Conservation (phyloP, 2,797 vertebrate genomes). For the Chlorospingus flavigularis region DNA sequence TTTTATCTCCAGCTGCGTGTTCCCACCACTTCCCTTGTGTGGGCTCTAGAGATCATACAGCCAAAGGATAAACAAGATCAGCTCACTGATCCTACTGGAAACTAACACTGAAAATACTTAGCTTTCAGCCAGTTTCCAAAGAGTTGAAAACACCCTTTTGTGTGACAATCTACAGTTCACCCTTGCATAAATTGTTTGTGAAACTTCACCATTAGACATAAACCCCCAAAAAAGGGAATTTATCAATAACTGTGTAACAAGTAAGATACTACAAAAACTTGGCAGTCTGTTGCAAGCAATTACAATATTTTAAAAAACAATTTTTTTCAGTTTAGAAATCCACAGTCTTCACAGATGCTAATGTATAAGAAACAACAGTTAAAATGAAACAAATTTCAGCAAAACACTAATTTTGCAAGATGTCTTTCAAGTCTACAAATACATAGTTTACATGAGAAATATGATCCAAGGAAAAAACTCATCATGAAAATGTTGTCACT, state of each 20-base stretch:
- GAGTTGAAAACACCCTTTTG: background rate
- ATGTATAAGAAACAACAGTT: background rate
- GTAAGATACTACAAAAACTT: background rate
- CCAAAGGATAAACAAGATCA: slow-evolving; percentile 61
- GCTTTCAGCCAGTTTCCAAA: background rate
- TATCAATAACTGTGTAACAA: background rate
- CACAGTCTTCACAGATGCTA: background rate
- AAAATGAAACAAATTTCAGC: background rate
- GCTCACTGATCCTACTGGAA: slow-evolving; percentile 47
- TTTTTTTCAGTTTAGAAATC: background rate
- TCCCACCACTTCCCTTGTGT: slow-evolving; percentile 63
- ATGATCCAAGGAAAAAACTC: background rate
- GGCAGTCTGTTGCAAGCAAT: background rate
- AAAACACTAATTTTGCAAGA: background rate
- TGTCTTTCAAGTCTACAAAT: background rate
- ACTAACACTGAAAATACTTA: background rate
- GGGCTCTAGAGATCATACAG: slow-evolving; percentile 40
- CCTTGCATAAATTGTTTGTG: background rate
- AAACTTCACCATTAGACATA: background rate
- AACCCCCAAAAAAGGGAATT: background rate
- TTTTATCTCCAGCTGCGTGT: slow-evolving; percentile 64
- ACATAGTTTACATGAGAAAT: background rate
- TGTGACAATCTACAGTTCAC: background rate
- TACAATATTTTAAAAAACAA: background rate
- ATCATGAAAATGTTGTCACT: background rate